Evolutionary conservation across 1,140 invertebrate species (phyloP).

Genomic region (Lineus longissimus): DNA sequence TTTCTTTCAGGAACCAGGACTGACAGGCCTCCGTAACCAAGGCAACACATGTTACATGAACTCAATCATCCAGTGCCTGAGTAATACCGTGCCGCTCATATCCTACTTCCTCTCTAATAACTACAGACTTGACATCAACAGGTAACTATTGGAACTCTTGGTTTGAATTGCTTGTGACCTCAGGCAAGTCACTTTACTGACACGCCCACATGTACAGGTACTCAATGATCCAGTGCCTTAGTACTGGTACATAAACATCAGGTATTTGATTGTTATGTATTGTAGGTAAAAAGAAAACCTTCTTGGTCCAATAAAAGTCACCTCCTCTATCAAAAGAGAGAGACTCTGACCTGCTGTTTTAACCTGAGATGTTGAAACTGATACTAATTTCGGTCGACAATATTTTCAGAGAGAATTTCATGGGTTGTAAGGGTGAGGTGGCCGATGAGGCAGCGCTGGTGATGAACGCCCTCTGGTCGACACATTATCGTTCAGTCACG

Average conservation of each 20-base stretch:
- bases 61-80: conserved; percentile 68
- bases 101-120: conserved; percentile 65
- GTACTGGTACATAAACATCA: not conserved
- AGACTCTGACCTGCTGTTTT: too few relatives aligned
- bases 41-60: conserved; percentile 88
- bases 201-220: not conserved
- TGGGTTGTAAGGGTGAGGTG: conserved; percentile 51
- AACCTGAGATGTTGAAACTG: too few relatives aligned
- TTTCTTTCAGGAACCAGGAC: conserved; percentile 16
- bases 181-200: not conserved
- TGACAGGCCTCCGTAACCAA: conserved; percentile 70
- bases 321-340: too few relatives aligned
- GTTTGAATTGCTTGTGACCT: not conserved
- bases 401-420: conserved; percentile 53
- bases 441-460: conserved; percentile 54
- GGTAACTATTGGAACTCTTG: too few relatives aligned
- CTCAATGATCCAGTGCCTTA: not conserved
- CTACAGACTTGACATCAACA: conserved; percentile 44
- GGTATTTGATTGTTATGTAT: too few relatives aligned
- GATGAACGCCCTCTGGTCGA: conserved; percentile 54
- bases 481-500: conserved; percentile 66
- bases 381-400: too few relatives aligned
- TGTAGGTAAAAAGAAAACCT: too few relatives aligned
- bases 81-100: conserved; percentile 70
- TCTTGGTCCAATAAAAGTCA: too few relatives aligned